Evolutionary conservation across 2,113 vertebrate genomes (phyloP).

Genomic region (Podarcis cretensis): DNA sequence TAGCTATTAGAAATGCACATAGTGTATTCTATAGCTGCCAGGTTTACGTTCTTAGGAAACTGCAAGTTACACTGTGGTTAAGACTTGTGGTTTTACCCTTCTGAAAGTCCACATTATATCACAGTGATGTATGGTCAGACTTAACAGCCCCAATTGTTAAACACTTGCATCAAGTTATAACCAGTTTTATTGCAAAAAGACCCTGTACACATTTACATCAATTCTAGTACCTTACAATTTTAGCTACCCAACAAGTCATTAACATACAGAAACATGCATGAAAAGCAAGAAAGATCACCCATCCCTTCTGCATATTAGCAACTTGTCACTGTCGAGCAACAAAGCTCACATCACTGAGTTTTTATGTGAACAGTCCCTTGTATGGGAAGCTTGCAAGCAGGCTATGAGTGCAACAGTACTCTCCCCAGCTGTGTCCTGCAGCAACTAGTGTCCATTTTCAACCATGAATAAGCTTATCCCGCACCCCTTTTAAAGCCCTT

Average conservation of each 20-base stretch:
- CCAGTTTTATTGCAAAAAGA: slow-evolving; percentile 88
- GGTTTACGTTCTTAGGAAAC: slow-evolving; percentile 83
- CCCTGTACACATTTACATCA: slow-evolving; percentile 84
- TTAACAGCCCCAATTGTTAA: slow-evolving; percentile 84
- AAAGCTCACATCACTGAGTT: slow-evolving; percentile 76
- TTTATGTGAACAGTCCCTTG: slow-evolving; percentile 76
- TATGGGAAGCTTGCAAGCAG: not conserved
- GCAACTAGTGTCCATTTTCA: no score
- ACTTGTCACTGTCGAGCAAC: slow-evolving; percentile 78
- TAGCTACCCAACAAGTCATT: slow-evolving; percentile 85
- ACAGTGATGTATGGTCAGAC: slow-evolving; percentile 86
- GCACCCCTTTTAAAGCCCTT: no score
- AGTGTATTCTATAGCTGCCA: slow-evolving; percentile 89
- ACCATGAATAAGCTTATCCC: no score
- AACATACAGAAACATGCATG: slow-evolving; percentile 87
- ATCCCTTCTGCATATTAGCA: slow-evolving; percentile 81
- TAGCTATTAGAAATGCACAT: slow-evolving; percentile 90
- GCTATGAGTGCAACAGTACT: not conserved
- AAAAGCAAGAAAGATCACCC: slow-evolving; percentile 83
- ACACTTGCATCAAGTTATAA: slow-evolving; percentile 87
- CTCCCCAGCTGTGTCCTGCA: no score
- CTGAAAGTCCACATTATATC: slow-evolving; percentile 82
- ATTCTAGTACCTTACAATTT: slow-evolving; percentile 84
- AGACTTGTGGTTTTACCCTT: slow-evolving; percentile 79
- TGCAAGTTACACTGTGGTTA: slow-evolving; percentile 86